Evolutionary conservation across 1,140 invertebrate genomes (phyloP), one percentile per base, ranked within the genome.

Genomic region (Adelges cooleyi): DNA sequence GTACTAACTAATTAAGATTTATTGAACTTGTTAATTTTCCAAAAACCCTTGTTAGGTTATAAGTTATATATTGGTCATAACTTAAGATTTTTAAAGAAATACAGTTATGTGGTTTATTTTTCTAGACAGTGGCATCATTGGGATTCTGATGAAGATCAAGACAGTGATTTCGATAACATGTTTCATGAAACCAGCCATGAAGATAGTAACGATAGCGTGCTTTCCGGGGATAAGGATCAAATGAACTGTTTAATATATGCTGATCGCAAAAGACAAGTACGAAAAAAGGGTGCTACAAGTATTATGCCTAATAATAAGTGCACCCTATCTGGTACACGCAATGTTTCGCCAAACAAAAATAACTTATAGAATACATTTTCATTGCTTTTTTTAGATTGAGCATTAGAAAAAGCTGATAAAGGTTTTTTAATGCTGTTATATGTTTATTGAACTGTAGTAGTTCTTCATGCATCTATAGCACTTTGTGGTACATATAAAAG

Each of bases 261-360:
- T 27, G 56, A 62, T 48, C 56, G 56, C 11, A 62, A 62, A 62
- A 46, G 56, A 62, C 56, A 62, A 62, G 56, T 62, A 62, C 56
- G 56, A 33, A 62, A 44, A 29, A 62, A 62, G 18, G 11, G 5
- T 33, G n/a, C 56, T 18, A 22, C 56, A 33, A 56, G 46, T 33
- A 13, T 25, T 33, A 46, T 25, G 29, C 29, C 38, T 48, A 33
- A 62, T 33, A 44, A 23, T 42, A 59, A 46, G 56, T 62, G 56
- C 42, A 62, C 56, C 56, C 42, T 11, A 42, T 20, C 56, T 46
- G 56, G 42, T 62, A 62, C 56, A 62, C 56, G n/a, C 46, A 42
- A 18, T 46, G 33, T 25, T 9, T 17, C 22, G 29, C 27, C 8
- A 44, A 48, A 33, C 29, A 33, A 33, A 46, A 48, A 18, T 62